Percentiles rank a stretch among this genome's conserved stretches.
phyloP scores from a whole-genome alignment of 2,888 invertebrate species.

The Polia nebulosa region DNA sequence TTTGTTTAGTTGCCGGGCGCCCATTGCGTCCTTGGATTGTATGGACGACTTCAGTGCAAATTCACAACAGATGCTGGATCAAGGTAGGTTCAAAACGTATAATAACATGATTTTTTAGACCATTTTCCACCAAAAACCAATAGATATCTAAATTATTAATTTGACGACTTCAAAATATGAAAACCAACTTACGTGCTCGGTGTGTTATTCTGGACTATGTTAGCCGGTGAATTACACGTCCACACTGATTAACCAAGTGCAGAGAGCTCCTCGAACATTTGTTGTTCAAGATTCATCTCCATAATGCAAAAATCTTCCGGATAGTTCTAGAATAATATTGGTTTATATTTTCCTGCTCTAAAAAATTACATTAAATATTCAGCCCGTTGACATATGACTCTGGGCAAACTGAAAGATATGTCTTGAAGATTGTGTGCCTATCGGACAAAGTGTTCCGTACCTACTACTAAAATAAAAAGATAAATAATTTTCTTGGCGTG shows the following conservation, averaged over 20 bases:
- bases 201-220: background rate
- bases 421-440: conserved; percentile 7
- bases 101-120: background rate
- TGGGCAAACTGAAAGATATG: conserved; percentile 25
- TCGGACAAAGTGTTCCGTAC: background rate
- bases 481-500: conserved; percentile 9
- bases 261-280: conserved; percentile 14
- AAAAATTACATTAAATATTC: conserved; percentile 37
- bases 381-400: conserved; percentile 38
- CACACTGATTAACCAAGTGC: conserved; percentile 1
- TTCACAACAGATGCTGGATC: conserved; percentile 90
- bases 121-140: background rate
- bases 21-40: conserved; percentile 97
- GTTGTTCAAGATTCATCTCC: conserved; percentile 26
- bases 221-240: background rate
- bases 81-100: conserved; percentile 78
- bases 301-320: conserved; percentile 18
- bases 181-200: conserved; percentile 20
- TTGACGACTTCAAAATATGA: background rate
- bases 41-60: conserved; percentile 97
- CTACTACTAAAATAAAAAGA: conserved; percentile 7
- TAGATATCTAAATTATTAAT: background rate
- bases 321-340: conserved; percentile 36
- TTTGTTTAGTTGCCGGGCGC: conserved; percentile 95
- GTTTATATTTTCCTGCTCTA: conserved; percentile 32